These are phyloP conservation scores for Philhelius pedissequus DNA, from an alignment of 2,888 invertebrate genomes.

Conservation along the genomic window DNA sequence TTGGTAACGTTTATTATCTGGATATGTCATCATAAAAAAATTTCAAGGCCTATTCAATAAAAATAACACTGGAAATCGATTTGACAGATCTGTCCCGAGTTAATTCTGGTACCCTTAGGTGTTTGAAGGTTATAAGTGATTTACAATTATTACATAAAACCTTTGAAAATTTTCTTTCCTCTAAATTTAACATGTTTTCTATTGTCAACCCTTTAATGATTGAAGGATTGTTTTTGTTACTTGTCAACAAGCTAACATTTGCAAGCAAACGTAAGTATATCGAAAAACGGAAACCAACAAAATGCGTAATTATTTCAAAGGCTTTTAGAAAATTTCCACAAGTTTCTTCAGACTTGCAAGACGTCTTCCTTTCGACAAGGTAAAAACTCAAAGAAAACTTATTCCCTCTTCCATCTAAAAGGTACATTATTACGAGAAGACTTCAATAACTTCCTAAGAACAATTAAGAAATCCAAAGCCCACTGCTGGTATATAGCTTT, in stretches of 20 bases:
- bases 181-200: too few relatives aligned
- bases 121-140: too few relatives aligned
- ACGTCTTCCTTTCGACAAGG: not conserved
- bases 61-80: too few relatives aligned
- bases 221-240: not conserved
- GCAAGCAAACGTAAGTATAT: not conserved
- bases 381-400: conserved; percentile 2
- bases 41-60: too few relatives aligned
- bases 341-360: not conserved
- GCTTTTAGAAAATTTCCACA: not conserved
- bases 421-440: conserved; percentile 11
- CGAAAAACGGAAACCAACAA: not conserved
- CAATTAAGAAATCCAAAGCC: conserved; percentile 22
- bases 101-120: too few relatives aligned
- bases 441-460: conserved; percentile 14
- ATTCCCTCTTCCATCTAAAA: not conserved
- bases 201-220: conserved; percentile 4
- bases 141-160: too few relatives aligned
- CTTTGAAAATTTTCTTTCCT: too few relatives aligned
- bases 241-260: not conserved
- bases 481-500: not conserved
- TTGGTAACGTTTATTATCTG: too few relatives aligned
- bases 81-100: too few relatives aligned
- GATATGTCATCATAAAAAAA: too few relatives aligned
- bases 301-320: not conserved